Percentiles rank a stretch among this genome's conserved stretches.
phyloP scores from a whole-genome alignment of 2,888 invertebrate species.

The Apotomis capreana region DNA sequence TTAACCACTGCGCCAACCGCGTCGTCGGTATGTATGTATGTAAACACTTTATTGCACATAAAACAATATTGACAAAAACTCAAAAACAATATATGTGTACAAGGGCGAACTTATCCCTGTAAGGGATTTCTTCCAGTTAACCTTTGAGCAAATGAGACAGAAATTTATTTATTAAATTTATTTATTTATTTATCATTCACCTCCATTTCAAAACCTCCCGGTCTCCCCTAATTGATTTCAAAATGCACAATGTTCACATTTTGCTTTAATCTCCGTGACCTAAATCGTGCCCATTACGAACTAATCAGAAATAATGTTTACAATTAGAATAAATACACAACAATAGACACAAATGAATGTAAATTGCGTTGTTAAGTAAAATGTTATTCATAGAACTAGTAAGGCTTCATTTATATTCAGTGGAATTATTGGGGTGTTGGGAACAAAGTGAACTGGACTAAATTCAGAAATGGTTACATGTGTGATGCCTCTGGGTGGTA shows the following conservation, averaged over 20 bases:
- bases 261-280: conserved; percentile 16
- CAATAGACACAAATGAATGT: conserved; percentile 58
- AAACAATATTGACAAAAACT: too few species aligned
- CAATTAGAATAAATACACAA: conserved; percentile 51
- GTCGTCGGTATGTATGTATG: too few species aligned
- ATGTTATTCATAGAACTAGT: conserved; percentile 75
- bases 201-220: too few species aligned
- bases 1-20: too few species aligned
- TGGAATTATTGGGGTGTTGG: conserved; percentile 65
- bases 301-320: conserved; percentile 34
- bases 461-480: conserved; percentile 61
- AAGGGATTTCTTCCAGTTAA: too few species aligned
- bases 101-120: too few species aligned
- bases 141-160: too few species aligned
- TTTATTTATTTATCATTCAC: too few species aligned
- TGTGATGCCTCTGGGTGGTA: not conserved
- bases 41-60: too few species aligned
- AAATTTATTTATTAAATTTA: too few species aligned
- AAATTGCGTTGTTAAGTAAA: conserved; percentile 68
- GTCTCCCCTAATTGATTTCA: too few species aligned
- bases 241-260: not conserved
- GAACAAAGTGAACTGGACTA: conserved; percentile 59
- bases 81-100: too few species aligned
- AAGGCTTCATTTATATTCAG: conserved; percentile 75
- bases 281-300: conserved; percentile 31